Evolutionary conservation across 1,140 invertebrate genomes (phyloP).

Genomic region (Daktulosphaira vitifoliae): DNA sequence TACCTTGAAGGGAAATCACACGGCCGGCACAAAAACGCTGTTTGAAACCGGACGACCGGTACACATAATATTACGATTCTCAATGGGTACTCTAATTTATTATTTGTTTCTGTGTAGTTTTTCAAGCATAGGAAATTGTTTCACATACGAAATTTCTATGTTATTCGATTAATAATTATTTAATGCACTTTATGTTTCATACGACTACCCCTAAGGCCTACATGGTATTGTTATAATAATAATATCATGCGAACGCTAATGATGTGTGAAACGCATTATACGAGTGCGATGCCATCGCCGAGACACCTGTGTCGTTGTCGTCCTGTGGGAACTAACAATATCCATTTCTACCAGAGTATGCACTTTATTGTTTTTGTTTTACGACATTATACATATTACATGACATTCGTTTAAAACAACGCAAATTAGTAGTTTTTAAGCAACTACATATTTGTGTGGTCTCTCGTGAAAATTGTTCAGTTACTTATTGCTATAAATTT

Average conservation of each 20-base stretch:
- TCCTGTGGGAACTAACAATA: not conserved
- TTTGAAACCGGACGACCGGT: not conserved
- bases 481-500: no score
- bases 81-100: no score
- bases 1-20: conserved; percentile 2
- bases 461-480: no score
- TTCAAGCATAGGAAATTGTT: not conserved
- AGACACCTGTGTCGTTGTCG: conserved; percentile 2
- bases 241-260: not conserved
- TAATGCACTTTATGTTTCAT: not conserved
- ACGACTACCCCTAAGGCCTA: not conserved
- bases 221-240: not conserved
- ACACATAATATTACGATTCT: no score
- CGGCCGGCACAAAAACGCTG: not conserved
- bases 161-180: conserved; percentile 13
- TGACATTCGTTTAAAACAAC: not conserved
- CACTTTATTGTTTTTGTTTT: not conserved
- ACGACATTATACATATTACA: not conserved
- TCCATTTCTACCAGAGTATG: conserved; percentile 4
- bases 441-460: no score
- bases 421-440: conserved; percentile 13
- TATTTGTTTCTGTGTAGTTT: no score
- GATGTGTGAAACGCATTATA: conserved; percentile 19
- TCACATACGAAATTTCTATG: not conserved
- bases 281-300: not conserved